phyloP scores from a whole-genome alignment of 2,113 vertebrate genomes.

The Ceuthmochares aereus region DNA sequence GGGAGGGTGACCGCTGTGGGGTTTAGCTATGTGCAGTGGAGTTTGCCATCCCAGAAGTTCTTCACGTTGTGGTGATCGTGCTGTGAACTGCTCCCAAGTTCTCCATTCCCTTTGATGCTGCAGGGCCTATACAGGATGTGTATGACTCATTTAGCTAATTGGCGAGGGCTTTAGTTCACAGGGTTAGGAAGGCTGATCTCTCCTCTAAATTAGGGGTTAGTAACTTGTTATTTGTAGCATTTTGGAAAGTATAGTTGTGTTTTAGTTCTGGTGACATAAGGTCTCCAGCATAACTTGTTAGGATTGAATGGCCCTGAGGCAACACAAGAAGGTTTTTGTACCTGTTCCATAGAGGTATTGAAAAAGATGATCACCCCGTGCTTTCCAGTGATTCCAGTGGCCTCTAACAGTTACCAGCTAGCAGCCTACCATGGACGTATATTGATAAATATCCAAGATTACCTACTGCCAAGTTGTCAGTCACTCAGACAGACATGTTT shows the following conservation, averaged over 20 bases:
- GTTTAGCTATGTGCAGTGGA: background rate
- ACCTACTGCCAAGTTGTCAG: background rate
- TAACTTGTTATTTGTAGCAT: background rate
- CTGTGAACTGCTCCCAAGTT: background rate
- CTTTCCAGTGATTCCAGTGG: background rate
- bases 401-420: background rate
- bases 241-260: background rate
- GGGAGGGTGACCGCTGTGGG: background rate
- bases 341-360: background rate
- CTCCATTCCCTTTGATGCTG: background rate
- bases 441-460: background rate
- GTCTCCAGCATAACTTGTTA: background rate
- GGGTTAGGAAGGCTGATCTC: background rate
- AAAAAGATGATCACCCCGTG: background rate
- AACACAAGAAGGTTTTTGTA: background rate
- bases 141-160: background rate
- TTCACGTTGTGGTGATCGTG: rapidly evolving
- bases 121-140: rapidly evolving
- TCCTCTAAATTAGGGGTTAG: background rate
- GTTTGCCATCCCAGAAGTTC: background rate
- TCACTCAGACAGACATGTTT: background rate
- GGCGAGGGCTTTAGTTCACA: background rate
- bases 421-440: background rate
- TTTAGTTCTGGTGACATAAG: background rate
- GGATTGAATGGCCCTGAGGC: background rate